Conservation (phyloP, 2,888 invertebrate genomes). For the Unio pictorum region DNA sequence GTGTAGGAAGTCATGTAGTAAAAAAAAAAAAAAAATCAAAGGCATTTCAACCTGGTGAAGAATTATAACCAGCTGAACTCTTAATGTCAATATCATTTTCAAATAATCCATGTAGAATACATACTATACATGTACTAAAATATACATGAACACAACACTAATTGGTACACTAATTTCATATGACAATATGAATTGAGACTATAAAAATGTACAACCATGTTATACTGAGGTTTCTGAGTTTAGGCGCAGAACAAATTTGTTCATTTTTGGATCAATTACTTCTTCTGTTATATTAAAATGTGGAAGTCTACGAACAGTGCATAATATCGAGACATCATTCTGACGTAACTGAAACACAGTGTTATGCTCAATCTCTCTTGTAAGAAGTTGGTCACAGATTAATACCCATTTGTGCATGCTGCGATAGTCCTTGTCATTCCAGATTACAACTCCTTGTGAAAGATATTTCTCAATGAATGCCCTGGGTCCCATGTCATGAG, state of each 20-base stretch:
- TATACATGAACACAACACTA: no score
- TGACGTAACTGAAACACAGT: slow-evolving; percentile 89
- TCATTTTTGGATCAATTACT: slow-evolving; percentile 94
- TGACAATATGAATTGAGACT: no score
- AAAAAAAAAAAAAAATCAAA: no score
- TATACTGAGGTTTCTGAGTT: slow-evolving; percentile 97
- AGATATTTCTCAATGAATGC: slow-evolving; percentile 97
- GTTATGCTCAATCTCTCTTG: slow-evolving; percentile 86
- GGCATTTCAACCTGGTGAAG: no score
- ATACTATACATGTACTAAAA: no score
- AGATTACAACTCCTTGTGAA: slow-evolving; percentile 80
- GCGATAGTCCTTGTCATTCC: slow-evolving; percentile 62
- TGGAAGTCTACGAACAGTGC: slow-evolving; percentile 88
- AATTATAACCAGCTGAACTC: no score
- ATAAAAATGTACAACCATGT: neutral
- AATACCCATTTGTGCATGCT: slow-evolving; percentile 94
- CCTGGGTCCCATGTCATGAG: slow-evolving; percentile 93
- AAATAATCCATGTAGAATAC: no score
- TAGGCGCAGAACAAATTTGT: slow-evolving; percentile 92
- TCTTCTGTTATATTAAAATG: slow-evolving; percentile 96
- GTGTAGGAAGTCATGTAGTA: no score
- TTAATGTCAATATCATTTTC: no score
- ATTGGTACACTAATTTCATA: no score
- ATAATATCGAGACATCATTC: slow-evolving; percentile 84
- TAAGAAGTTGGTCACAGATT: slow-evolving; percentile 91